Evolutionary conservation across 1,140 invertebrate species (phyloP).

Genomic region (Megalopta genalis): DNA sequence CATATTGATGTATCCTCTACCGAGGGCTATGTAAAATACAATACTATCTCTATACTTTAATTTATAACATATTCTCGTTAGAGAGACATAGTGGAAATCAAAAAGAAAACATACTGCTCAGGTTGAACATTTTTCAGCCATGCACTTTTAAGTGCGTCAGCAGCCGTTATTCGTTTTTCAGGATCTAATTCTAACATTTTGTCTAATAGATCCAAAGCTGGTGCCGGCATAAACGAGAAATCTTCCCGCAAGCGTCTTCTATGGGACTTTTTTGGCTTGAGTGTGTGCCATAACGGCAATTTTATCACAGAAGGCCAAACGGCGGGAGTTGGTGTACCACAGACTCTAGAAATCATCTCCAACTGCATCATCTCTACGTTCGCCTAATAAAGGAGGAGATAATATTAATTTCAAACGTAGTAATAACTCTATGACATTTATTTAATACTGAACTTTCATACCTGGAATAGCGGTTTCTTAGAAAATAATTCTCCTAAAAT

Average conservation of each 20-base stretch:
- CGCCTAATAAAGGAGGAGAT: conserved; percentile 81
- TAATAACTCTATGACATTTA: not conserved
- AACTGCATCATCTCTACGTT: conserved; percentile 96
- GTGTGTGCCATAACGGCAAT: conserved; percentile 93
- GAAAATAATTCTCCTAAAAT: conserved; percentile 98
- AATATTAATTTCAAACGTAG: conserved; percentile 22
- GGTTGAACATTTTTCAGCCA: conserved; percentile 97
- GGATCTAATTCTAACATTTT: conserved; percentile 98
- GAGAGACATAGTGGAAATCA: conserved; percentile 19
- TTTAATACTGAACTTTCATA: conserved; percentile 67
- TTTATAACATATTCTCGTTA: not conserved
- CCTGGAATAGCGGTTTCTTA: conserved; percentile 97
- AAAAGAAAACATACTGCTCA: conserved; percentile 87
- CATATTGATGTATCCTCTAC: not conserved
- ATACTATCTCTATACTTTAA: not conserved
- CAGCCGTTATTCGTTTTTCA: conserved; percentile 94
- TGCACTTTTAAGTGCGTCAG: conserved; percentile 94
- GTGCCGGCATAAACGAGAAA: conserved; percentile 93
- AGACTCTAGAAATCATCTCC: conserved; percentile 96
- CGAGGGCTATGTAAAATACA: not conserved
- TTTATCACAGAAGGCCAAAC: conserved; percentile 98
- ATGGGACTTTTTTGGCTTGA: conserved; percentile 95
- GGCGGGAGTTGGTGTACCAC: conserved; percentile 97
- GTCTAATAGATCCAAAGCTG: conserved; percentile 96
- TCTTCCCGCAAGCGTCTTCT: conserved; percentile 94